Evolutionary conservation across 2,797 vertebrate species (phyloP).

Genomic region (Naso thynnoides): DNA sequence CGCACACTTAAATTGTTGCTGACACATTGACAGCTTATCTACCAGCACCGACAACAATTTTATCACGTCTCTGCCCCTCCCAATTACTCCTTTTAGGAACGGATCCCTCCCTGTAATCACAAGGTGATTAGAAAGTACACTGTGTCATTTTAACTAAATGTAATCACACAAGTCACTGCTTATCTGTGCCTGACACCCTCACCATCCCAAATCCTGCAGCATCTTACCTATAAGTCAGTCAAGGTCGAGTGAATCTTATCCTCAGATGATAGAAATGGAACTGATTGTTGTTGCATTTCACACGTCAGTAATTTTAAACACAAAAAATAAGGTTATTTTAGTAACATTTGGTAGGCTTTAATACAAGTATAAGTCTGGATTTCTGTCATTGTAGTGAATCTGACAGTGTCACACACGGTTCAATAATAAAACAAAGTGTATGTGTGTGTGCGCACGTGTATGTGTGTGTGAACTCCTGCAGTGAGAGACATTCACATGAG

Average conservation of each 20-base stretch:
- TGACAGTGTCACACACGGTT: constrained; percentile 25
- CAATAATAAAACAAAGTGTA: not conserved
- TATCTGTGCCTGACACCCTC: constrained; percentile 9
- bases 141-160: constrained; percentile 22
- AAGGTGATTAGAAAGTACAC: constrained; percentile 36
- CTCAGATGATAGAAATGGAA: not conserved
- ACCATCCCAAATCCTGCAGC: constrained; percentile 1
- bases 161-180: constrained; percentile 16
- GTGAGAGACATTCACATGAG: not conserved
- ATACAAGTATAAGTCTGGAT: constrained; percentile 22
- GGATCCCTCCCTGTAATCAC: constrained; percentile 20
- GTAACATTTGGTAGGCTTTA: constrained; percentile 9
- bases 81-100: constrained; percentile 35
- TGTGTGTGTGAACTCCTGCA: not conserved
- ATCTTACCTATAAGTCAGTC: not conserved
- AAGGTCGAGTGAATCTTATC: not conserved
- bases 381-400: constrained; percentile 1
- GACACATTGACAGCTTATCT: constrained; percentile 61
- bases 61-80: constrained; percentile 39
- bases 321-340: constrained; percentile 1
- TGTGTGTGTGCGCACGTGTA: not conserved
- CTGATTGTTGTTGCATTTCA: not conserved
- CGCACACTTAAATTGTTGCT: constrained; percentile 45
- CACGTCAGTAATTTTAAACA: constrained; percentile 6
- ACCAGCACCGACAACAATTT: constrained; percentile 38